phyloP scores from a whole-genome alignment of 2,797 vertebrate species.

The Pantherophis vulpinus region DNA sequence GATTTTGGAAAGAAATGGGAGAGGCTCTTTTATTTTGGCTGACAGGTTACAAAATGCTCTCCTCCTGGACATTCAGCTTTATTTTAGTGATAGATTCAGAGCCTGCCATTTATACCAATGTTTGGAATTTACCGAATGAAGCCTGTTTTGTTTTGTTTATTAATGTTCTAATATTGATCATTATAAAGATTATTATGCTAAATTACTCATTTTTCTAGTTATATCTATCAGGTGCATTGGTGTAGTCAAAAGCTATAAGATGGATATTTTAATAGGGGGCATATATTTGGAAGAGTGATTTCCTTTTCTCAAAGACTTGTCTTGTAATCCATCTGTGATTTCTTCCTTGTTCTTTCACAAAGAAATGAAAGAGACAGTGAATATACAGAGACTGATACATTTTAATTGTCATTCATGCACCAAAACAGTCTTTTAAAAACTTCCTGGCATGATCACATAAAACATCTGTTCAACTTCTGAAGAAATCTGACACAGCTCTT shows the following conservation, averaged over 20 bases:
- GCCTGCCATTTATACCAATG: neutral
- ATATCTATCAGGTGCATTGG: neutral
- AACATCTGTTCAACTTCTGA: neutral
- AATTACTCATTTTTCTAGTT: neutral
- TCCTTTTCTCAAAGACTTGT: neutral
- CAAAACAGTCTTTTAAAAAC: neutral
- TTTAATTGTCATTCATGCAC: conserved; percentile 23
- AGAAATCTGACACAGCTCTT: neutral
- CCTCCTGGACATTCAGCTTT: neutral
- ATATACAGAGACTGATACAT: neutral
- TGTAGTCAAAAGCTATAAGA: neutral
- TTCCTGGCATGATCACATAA: neutral
- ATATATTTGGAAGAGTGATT: neutral
- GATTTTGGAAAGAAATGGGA: neutral
- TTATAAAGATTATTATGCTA: neutral
- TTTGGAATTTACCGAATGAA: neutral
- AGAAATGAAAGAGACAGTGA: neutral
- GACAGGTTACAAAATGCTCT: neutral
- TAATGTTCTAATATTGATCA: neutral
- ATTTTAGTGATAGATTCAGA: neutral
- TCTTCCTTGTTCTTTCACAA: neutral
- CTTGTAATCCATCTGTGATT: neutral
- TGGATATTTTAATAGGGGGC: neutral
- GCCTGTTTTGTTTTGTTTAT: neutral
- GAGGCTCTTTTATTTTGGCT: neutral